Percentiles rank a stretch among this genome's conserved stretches.
phyloP scores from a whole-genome alignment of 2,888 invertebrate genomes.

The Calameuta idolon region DNA sequence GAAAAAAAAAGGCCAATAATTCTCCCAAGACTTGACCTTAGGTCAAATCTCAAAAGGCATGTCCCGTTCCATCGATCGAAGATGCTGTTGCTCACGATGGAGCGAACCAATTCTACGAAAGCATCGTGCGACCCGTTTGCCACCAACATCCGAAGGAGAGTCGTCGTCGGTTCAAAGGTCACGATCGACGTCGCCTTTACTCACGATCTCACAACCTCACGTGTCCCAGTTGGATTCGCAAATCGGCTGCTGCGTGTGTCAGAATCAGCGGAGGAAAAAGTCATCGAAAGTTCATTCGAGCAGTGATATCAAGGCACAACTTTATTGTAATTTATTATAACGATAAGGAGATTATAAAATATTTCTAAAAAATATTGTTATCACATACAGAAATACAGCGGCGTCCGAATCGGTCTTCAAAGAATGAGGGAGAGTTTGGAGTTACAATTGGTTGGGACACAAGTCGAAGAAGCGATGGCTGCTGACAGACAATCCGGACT shows the following conservation, averaged over 20 bases:
- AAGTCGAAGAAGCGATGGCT: constrained; percentile 42
- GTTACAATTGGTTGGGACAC: constrained; percentile 36
- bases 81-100: constrained; percentile 33
- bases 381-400: constrained; percentile 12
- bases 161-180: constrained; percentile 28
- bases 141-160: constrained; percentile 36
- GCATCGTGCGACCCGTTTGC: constrained; percentile 24
- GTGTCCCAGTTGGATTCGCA: constrained; percentile 8
- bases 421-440: constrained; percentile 35
- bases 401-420: constrained; percentile 14
- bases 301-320: constrained; percentile 23
- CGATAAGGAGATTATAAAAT: not conserved
- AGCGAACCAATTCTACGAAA: constrained; percentile 37
- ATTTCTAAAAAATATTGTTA: not conserved
- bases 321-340: not conserved
- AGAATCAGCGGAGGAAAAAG: constrained; percentile 22
- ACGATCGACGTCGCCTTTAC: constrained; percentile 29
- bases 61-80: constrained; percentile 30
- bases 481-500: constrained; percentile 38
- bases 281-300: constrained; percentile 20
- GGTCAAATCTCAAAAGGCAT: constrained; percentile 22
- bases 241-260: constrained; percentile 21
- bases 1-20: not conserved
- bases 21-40: not conserved
- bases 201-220: constrained; percentile 2